phyloP scores from a whole-genome alignment of 2,888 invertebrate species.

The Oxytorus armatus region DNA sequence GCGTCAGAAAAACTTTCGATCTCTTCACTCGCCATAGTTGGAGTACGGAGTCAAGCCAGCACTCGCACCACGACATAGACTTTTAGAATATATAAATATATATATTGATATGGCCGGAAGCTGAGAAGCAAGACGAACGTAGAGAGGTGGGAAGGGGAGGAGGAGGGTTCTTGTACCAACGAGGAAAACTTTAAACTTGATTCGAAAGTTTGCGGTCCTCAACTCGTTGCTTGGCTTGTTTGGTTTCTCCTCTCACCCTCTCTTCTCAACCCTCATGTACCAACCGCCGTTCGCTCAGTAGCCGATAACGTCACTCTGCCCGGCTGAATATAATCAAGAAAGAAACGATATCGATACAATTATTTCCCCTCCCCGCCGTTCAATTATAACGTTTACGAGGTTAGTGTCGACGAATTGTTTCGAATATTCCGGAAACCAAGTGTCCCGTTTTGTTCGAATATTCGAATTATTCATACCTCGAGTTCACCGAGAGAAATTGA shows the following conservation, averaged over 20 bases:
- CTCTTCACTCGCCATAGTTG: conserved; percentile 54
- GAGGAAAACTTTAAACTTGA: conserved; percentile 77
- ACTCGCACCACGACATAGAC: conserved; percentile 6
- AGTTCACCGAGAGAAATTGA: no score
- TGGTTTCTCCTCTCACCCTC: conserved; percentile 5
- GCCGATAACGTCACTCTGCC: conserved; percentile 48
- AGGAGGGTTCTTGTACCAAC: conserved; percentile 50
- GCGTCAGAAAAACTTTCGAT: conserved; percentile 67
- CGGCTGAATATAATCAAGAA: conserved; percentile 21
- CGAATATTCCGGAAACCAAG: no score
- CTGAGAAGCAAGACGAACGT: conserved; percentile 53
- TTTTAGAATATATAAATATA: conserved; percentile 17
- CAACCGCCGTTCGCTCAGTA: not conserved
- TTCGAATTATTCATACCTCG: no score
- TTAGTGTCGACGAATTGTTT: not conserved
- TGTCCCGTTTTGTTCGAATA: no score
- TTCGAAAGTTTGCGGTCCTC: conserved; percentile 67
- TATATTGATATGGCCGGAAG: conserved; percentile 35
- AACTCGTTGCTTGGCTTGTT: conserved; percentile 29
- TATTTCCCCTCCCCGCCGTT: no score
- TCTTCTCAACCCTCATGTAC: not conserved
- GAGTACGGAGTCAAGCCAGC: conserved; percentile 24
- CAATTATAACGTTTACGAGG: not conserved
- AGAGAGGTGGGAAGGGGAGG: no score
- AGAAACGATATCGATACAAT: conserved; percentile 1